Percentiles rank a stretch among this genome's conserved stretches.
Conservation (phyloP, 2,888 invertebrate species). For the Camptogramma bilineatum region DNA sequence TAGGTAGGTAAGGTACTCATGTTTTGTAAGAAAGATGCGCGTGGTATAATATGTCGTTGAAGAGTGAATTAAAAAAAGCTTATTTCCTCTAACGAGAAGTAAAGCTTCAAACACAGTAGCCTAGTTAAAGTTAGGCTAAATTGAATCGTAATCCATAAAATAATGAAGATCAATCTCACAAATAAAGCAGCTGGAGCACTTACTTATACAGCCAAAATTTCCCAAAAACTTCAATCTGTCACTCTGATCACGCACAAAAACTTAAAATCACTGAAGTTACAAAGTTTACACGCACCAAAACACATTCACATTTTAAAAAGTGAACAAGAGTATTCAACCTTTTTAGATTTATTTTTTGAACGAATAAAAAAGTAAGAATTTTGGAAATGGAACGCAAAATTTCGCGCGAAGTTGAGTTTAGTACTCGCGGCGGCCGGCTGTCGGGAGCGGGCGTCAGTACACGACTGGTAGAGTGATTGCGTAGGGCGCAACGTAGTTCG, state of each 20-base stretch:
- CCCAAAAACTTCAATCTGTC: conserved; percentile 4
- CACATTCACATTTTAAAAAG: not conserved
- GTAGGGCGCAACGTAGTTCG: not conserved
- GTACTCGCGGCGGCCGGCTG: conserved; percentile 19
- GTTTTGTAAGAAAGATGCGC: too few species aligned
- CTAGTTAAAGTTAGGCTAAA: too few species aligned
- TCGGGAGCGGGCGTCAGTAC: conserved; percentile 12
- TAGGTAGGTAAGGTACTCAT: too few species aligned
- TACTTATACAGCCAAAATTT: conserved; percentile 20
- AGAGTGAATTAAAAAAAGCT: too few species aligned
- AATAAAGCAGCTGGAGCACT: conserved; percentile 7
- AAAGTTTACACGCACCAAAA: conserved; percentile 7
- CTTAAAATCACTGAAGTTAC: not conserved
- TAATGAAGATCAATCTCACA: too few species aligned
- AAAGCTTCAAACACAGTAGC: too few species aligned
- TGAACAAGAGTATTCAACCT: not conserved
- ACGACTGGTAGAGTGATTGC: conserved; percentile 12
- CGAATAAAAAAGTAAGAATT: not conserved
- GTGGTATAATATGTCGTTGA: too few species aligned
- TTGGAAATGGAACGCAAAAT: conserved; percentile 10
- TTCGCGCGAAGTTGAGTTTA: conserved; percentile 23
- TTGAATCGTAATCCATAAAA: too few species aligned
- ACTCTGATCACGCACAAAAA: conserved; percentile 2
- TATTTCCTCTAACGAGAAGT: too few species aligned
- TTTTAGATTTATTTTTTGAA: not conserved